Percentiles rank a stretch among this genome's conserved stretches.
Evolutionary conservation across 2,113 vertebrate genomes (phyloP).

Genomic region (Grus americana): DNA sequence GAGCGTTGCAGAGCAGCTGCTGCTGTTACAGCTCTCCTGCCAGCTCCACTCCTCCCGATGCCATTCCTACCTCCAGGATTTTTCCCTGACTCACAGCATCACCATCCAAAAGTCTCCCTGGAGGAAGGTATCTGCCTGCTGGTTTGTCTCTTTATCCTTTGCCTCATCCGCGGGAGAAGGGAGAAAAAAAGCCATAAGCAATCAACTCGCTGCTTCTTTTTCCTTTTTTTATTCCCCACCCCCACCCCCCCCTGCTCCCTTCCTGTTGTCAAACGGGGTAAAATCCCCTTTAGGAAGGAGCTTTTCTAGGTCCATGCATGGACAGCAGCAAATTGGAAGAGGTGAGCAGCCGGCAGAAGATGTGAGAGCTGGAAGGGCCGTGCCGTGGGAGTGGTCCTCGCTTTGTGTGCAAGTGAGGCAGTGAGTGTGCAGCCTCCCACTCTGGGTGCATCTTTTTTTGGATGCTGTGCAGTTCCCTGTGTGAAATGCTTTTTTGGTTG

Average conservation of each 20-base stretch:
- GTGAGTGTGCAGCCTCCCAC: conserved; percentile 62
- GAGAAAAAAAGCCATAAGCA: conserved; percentile 36
- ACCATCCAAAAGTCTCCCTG: conserved; percentile 68
- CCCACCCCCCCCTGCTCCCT: background rate
- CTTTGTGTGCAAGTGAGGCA: conserved; percentile 72
- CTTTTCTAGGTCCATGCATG: background rate
- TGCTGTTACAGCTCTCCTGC: conserved; percentile 2
- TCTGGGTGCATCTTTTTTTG: conserved; percentile 57
- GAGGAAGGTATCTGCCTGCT: conserved; percentile 76
- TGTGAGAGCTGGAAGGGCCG: conserved; percentile 58
- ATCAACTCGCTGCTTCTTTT: background rate
- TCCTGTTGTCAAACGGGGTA: background rate
- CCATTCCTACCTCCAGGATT: conserved; percentile 73
- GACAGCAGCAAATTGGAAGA: conserved; percentile 23
- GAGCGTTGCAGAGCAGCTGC: background rate
- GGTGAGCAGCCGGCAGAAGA: conserved; percentile 53
- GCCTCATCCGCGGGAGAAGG: conserved; percentile 25
- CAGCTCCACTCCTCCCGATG: conserved; percentile 62
- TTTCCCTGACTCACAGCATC: conserved; percentile 60
- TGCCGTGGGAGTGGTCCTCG: conserved; percentile 79
- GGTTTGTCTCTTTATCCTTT: conserved; percentile 65
- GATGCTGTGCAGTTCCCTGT: conserved; percentile 64
- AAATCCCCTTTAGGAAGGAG: background rate
- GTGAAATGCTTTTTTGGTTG: conserved; percentile 90
- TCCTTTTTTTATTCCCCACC: background rate